Evolutionary conservation across 2,888 invertebrate genomes (phyloP).

Genomic region (Archaeoteleia sp.): DNA sequence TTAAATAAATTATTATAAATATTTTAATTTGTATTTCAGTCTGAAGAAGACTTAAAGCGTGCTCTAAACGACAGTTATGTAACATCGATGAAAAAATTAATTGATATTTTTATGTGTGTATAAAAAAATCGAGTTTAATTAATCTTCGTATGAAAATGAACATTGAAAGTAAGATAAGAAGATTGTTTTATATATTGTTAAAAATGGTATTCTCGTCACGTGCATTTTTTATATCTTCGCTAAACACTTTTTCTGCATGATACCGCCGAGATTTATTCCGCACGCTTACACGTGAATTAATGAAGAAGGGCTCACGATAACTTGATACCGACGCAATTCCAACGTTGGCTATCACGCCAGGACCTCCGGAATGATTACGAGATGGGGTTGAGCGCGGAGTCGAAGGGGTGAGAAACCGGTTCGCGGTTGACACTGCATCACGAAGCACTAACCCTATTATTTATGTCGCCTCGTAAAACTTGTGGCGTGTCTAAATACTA

Average conservation of each 20-base stretch:
- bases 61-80: too few relatives aligned
- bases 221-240: conserved; percentile 23
- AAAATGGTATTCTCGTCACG: conserved; percentile 30
- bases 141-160: conserved; percentile 7
- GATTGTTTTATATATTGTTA: conserved; percentile 17
- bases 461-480: conserved; percentile 73
- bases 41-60: too few relatives aligned
- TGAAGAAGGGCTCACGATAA: conserved; percentile 52
- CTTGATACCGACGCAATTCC: conserved; percentile 45
- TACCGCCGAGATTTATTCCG: conserved; percentile 51
- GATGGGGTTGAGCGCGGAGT: conserved; percentile 50
- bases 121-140: too few relatives aligned
- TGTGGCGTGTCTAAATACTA: conserved; percentile 70
- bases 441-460: conserved; percentile 71
- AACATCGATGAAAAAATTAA: too few relatives aligned
- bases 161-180: conserved; percentile 20
- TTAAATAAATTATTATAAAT: too few relatives aligned
- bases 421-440: conserved; percentile 69
- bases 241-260: conserved; percentile 43
- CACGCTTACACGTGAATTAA: conserved; percentile 54
- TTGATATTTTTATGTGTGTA: too few relatives aligned
- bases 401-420: conserved; percentile 39
- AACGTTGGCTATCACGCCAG: conserved; percentile 58
- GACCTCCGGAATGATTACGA: conserved; percentile 60
- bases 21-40: too few relatives aligned